A percentile compares a stretch with the other conserved stretches of the same genome.
These are phyloP conservation scores for Scaptomyza reducta DNA, from an alignment of 2,888 invertebrate species.

Conservation along the genomic window DNA sequence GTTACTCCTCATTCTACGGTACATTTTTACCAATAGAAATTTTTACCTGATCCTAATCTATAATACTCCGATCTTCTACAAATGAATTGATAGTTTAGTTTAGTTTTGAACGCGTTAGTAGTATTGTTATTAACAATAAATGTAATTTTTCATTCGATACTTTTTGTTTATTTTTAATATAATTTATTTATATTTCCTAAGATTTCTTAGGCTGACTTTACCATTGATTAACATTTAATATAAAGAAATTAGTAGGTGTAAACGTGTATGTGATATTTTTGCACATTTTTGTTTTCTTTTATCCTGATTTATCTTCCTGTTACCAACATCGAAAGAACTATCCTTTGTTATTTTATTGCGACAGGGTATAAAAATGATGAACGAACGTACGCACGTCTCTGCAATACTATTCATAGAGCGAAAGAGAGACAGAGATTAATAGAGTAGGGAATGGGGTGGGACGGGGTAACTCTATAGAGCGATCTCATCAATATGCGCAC, in stretches of 20 bases:
- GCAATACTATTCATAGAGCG: constrained; percentile 25
- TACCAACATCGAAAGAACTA: not conserved
- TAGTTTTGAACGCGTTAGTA: not conserved
- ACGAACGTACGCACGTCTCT: constrained; percentile 52
- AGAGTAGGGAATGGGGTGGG: not conserved
- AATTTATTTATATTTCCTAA: too few relatives aligned
- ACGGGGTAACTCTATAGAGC: constrained; percentile 31
- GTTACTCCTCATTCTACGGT: constrained; percentile 7
- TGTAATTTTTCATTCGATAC: too few relatives aligned
- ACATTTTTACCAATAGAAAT: too few relatives aligned
- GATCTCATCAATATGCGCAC: constrained; percentile 74
- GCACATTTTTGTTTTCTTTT: not conserved
- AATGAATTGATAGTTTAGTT: not conserved
- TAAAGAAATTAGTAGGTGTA: too few relatives aligned
- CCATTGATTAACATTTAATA: too few relatives aligned
- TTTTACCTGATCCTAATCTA: too few relatives aligned
- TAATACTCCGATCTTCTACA: too few relatives aligned
- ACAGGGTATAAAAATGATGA: constrained; percentile 47
- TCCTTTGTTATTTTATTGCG: not conserved
- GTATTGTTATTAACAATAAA: too few relatives aligned
- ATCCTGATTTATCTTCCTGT: not conserved
- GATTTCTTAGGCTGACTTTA: too few relatives aligned
- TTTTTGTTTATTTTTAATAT: too few relatives aligned
- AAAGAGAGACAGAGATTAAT: not conserved
- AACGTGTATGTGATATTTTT: not conserved